These are phyloP conservation scores for Acanthococcus lagerstroemiae DNA, from an alignment of 2,888 invertebrate genomes.

Conservation along the genomic window DNA sequence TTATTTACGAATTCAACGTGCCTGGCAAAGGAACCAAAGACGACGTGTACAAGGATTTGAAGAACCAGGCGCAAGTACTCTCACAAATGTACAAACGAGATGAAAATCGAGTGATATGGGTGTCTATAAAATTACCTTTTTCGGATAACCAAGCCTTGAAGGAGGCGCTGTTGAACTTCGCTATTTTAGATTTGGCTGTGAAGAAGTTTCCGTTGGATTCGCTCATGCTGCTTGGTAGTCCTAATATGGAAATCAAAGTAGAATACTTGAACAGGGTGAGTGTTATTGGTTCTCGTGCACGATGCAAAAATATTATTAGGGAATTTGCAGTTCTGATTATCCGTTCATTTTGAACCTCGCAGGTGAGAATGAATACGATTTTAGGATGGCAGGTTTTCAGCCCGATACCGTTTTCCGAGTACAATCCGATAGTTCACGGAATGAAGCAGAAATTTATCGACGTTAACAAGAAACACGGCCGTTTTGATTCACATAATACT, in stretches of 20 bases:
- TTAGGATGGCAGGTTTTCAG: slow-evolving; percentile 77
- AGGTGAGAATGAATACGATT: slow-evolving; percentile 93
- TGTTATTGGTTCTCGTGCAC: too few relatives aligned
- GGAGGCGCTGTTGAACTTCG: slow-evolving; percentile 43
- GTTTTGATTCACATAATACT: slow-evolving; percentile 64
- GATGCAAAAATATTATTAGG: too few relatives aligned
- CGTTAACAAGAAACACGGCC: slow-evolving; percentile 63
- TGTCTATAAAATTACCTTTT: slow-evolving; percentile 53
- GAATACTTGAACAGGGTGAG: slow-evolving; percentile 82
- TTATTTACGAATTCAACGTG: slow-evolving; percentile 54
- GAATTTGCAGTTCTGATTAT: too few relatives aligned
- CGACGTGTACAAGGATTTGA: slow-evolving; percentile 53
- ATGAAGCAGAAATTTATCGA: slow-evolving; percentile 49
- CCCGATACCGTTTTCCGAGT: slow-evolving; percentile 84
- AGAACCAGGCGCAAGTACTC: slow-evolving; percentile 52
- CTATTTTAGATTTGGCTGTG: slow-evolving; percentile 56
- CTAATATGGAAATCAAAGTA: slow-evolving; percentile 58
- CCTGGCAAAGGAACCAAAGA: slow-evolving; percentile 52
- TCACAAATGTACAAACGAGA: slow-evolving; percentile 57
- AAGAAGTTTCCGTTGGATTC: slow-evolving; percentile 62
- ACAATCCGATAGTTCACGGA: slow-evolving; percentile 55
- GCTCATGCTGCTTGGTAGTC: slow-evolving; percentile 57
- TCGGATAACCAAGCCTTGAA: slow-evolving; percentile 33
- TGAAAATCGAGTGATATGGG: slow-evolving; percentile 58
- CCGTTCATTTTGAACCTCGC: too few relatives aligned